Conservation (phyloP, 92 coral and sea anemone species). For the Diadumene lineata region DNA sequence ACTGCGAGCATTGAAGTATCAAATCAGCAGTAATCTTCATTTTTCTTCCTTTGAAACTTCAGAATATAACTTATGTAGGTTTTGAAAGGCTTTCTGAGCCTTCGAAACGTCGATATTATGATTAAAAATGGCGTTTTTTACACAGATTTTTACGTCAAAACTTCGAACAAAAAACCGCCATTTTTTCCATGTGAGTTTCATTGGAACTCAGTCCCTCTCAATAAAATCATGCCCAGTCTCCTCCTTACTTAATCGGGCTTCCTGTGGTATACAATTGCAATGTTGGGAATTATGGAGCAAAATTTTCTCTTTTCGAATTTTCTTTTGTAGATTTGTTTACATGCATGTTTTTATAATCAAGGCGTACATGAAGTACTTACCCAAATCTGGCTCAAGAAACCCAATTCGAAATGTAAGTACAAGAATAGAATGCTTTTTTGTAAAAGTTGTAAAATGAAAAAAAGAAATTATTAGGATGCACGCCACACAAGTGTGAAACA, state of each 20-base stretch:
- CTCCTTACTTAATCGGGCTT: background rate
- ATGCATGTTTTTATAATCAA: no score
- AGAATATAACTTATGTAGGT: background rate
- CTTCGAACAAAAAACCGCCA: constrained; percentile 27
- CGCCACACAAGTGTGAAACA: no score
- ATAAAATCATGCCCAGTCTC: background rate
- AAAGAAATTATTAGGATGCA: no score
- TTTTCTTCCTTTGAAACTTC: background rate
- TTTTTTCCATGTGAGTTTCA: constrained; percentile 42
- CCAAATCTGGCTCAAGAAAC: no score
- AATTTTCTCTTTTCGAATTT: no score
- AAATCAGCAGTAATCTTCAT: constrained; percentile 99
- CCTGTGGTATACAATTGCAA: background rate
- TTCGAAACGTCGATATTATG: background rate
- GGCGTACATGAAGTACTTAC: no score
- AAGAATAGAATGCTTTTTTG: no score
- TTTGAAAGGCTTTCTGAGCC: background rate
- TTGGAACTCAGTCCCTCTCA: constrained; percentile 7
- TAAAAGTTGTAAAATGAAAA: no score
- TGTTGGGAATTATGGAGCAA: no score
- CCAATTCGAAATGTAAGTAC: no score
- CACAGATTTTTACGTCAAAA: constrained; percentile 2
- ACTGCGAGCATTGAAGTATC: constrained; percentile 93
- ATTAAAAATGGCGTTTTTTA: background rate
- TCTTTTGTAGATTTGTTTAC: no score